A percentile compares a stretch with the other conserved stretches of the same genome.
Conservation (phyloP, 2,113 vertebrate genomes). For the Sula dactylatra region DNA sequence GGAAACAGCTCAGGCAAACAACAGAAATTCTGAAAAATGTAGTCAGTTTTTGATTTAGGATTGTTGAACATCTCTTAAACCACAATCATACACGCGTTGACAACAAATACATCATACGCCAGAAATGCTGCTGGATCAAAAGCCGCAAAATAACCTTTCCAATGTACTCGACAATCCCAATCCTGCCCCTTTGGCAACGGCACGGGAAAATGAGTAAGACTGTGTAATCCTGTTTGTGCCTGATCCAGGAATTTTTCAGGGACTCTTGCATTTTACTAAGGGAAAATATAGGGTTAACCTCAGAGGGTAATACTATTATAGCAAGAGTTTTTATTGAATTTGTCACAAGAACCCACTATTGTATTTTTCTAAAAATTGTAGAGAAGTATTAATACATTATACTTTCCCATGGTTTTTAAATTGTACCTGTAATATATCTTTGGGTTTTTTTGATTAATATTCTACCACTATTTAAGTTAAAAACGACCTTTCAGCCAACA, state of each 20-base stretch:
- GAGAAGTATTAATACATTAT: background rate
- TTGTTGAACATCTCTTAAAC: background rate
- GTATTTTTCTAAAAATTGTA: background rate
- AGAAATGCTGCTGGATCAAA: background rate
- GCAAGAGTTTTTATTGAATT: background rate
- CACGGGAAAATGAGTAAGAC: background rate
- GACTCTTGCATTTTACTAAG: background rate
- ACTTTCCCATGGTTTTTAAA: background rate
- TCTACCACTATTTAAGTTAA: background rate
- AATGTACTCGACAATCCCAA: background rate
- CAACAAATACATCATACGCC: background rate
- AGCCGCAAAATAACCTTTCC: background rate
- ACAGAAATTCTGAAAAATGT: background rate
- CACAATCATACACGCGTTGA: fast-evolving
- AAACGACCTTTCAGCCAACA: background rate
- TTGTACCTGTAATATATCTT: background rate
- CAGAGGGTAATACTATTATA: background rate
- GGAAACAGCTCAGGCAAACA: background rate
- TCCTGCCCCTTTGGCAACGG: background rate
- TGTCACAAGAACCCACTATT: background rate
- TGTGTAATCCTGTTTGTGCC: background rate
- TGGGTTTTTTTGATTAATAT: background rate
- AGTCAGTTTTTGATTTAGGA: background rate
- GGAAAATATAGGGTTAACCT: background rate
- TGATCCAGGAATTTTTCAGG: background rate